Percentiles rank a stretch among this genome's conserved stretches.
phyloP scores from a whole-genome alignment of 2,888 invertebrate genomes.

The Sepioteuthis lessoniana region DNA sequence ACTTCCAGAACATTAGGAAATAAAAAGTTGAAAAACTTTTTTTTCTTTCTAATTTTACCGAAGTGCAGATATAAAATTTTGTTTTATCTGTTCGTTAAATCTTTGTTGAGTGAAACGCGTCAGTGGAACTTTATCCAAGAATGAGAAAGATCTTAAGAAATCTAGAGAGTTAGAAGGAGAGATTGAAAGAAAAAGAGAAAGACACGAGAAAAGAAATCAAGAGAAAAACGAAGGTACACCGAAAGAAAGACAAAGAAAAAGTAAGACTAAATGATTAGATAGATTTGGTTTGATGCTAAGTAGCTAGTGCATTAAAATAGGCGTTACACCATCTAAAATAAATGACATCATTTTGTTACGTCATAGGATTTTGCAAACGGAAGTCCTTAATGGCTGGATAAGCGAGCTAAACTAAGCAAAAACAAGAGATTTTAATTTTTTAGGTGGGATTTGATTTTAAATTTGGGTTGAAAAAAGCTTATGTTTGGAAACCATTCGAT shows the following conservation, averaged over 20 bases:
- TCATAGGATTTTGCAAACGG: background rate
- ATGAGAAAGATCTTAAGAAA: too few species aligned
- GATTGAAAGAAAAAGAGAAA: background rate
- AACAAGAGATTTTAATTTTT: background rate
- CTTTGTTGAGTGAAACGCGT: too few species aligned
- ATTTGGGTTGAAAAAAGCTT: background rate
- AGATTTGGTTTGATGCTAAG: background rate
- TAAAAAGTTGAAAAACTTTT: too few species aligned
- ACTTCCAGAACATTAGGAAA: too few species aligned
- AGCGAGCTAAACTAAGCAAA: background rate
- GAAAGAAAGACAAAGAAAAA: background rate
- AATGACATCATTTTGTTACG: constrained; percentile 33
- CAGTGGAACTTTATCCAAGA: too few species aligned
- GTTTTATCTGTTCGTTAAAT: too few species aligned
- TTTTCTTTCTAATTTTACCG: too few species aligned
- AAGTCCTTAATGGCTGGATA: background rate
- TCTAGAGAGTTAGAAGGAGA: too few species aligned
- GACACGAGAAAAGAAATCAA: background rate
- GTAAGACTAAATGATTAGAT: background rate
- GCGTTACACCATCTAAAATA: background rate
- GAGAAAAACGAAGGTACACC: background rate
- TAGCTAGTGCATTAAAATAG: background rate
- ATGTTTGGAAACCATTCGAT: background rate
- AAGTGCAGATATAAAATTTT: too few species aligned
- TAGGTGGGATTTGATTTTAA: background rate